Conservation (phyloP, 2,797 vertebrate genomes). For the Bryconaethiops microstoma region DNA sequence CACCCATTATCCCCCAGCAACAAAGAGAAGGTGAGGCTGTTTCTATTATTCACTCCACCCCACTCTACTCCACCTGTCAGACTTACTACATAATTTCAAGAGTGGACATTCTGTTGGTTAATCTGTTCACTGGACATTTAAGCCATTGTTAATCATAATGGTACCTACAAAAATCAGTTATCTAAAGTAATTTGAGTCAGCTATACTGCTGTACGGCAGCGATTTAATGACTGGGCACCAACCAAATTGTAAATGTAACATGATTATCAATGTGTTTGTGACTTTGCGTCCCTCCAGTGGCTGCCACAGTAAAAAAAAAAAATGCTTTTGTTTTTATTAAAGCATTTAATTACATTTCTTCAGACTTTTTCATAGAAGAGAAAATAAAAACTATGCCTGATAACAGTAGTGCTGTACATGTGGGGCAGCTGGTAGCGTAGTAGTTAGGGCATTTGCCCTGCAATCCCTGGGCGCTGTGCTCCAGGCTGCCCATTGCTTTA, state of each 20-base stretch:
- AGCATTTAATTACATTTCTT: background rate
- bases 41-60: background rate
- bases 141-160: background rate
- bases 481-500: too few relatives aligned
- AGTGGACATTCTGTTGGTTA: background rate
- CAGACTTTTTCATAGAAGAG: background rate
- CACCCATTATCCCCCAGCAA: conserved; percentile 97
- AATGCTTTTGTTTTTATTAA: background rate
- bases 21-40: conserved; percentile 95
- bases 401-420: background rate
- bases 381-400: background rate
- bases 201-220: background rate
- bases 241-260: background rate
- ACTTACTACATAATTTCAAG: background rate
- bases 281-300: conserved; percentile 53
- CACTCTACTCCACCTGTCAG: conserved; percentile 10
- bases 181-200: background rate
- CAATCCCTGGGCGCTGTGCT: too few relatives aligned
- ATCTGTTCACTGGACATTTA: background rate
- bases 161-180: background rate
- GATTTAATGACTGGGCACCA: background rate
- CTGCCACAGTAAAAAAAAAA: conserved; percentile 33
- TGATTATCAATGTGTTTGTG: conserved; percentile 22
- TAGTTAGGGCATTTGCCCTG: too few relatives aligned
- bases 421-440: too few relatives aligned